Base-by-base conservation (phyloP, 2,888 invertebrate species). In the Acronicta aceris region DNA sequence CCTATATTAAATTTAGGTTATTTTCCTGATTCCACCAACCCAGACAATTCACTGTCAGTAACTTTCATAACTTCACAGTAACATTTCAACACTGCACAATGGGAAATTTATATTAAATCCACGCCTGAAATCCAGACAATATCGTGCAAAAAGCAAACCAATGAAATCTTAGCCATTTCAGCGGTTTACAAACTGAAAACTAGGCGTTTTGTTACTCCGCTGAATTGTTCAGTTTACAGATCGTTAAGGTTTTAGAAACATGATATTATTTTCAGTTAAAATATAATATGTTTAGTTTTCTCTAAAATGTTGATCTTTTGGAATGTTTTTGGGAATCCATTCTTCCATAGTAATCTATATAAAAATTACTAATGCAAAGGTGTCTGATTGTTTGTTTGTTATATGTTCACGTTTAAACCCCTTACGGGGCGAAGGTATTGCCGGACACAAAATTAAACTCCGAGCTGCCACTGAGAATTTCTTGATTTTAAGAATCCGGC, bases 151-250 rank as follows among this genome's bases (percentile, higher is more conserved):
- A 69, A 70, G 52, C 65, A 8, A 46, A 46, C 59, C 59, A 40
- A 42, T 59, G 51, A 59, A 57, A 54, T 71, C 71, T 70, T 65
- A 61, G 40, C 15, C 48, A 54, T 54, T 47, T 47, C 52, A 70
- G 65, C 71, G 27, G 25, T 55, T 64, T 70, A 43, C 71, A 51
- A 41, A 10, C 36, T 57, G 65, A 45, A 51, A 65, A 50, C 69
- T 65, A 71, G 65, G 45, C 51, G 61, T 55, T 61, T 49, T 17
- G 71, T 46, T 50, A 52, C 21, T 25, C 43, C 8, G 66, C 62
- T 55, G 61, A 62, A 40, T 56, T 55, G 30, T 54, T 71, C 40
- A 46, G 71, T 70, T 71, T 70, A 49, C 54, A 70, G 21, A 71
- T 70, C 66, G 67, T 70, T 70, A 66, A 9, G 21, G 47, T 45